A percentile compares a stretch with the other conserved stretches of the same genome.
phyloP scores from a whole-genome alignment of 2,888 invertebrate species.

The Bombylius major region DNA sequence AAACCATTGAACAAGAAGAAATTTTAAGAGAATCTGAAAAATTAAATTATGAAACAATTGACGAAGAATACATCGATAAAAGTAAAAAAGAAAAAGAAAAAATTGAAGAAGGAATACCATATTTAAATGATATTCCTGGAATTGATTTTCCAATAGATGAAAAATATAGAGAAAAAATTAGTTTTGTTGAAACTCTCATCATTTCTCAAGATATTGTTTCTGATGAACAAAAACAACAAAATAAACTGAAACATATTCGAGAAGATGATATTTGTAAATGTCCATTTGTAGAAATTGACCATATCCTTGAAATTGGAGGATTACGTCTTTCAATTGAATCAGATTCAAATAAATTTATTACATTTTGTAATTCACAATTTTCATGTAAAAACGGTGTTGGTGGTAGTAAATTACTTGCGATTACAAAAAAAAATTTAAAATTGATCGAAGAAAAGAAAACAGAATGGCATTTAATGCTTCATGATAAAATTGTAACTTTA shows the following conservation, averaged over 20 bases:
- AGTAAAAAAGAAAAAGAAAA: too few species aligned
- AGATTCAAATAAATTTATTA: constrained; percentile 2
- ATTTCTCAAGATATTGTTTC: not conserved
- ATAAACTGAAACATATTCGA: not conserved
- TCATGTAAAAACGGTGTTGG: constrained; percentile 1
- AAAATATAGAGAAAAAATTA: not conserved
- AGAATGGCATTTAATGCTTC: constrained; percentile 2
- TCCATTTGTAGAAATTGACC: not conserved
- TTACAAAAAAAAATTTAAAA: constrained; percentile 4
- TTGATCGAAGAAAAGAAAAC: constrained; percentile 11
- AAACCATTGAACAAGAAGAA: too few species aligned
- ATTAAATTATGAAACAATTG: too few species aligned
- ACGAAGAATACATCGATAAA: too few species aligned
- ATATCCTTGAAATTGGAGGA: constrained; percentile 3
- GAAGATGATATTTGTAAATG: not conserved
- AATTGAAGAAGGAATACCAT: not conserved
- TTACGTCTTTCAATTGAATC: constrained; percentile 4
- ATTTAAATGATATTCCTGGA: not conserved
- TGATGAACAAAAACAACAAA: not conserved
- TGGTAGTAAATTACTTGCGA: constrained; percentile 2
- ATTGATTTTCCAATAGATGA: not conserved
- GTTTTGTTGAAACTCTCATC: not conserved
- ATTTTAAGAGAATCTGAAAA: too few species aligned
- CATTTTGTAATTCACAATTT: constrained; percentile 6
- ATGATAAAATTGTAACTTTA: not conserved